Evolutionary conservation across 2,113 vertebrate species (phyloP), one percentile per base, ranked within the genome.

Genomic region (Actenoides lindsayi): DNA sequence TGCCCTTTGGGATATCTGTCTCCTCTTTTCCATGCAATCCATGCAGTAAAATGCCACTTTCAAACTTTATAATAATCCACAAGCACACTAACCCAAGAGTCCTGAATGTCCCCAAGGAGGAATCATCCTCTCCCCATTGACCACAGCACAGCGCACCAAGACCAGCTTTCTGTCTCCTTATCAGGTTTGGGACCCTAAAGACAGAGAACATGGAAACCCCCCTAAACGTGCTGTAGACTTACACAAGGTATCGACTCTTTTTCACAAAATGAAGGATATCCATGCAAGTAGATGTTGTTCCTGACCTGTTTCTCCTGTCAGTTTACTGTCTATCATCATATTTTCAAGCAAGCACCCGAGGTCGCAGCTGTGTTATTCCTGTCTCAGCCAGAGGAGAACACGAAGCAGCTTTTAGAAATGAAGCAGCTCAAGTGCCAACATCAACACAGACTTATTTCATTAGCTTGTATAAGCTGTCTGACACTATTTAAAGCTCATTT

Each of bases 321-420:
- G 15, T 50, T 94, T 54, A n/a, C 54, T 54, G n/a, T 28, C 51
- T 53, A 24, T 73, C 65, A 37, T 33, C 27, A 11, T 23, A 48
- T 48, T 27, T 87, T 24, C 70, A 84, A 80, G 67, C 14, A 33
- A 71, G 48, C 1, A n/a, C 25, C 41, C 2, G 2, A 12, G 70
- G 56, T 68, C 0, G 0, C 13, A 41, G 53, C 39, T 9, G 7
- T 0, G 1, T 84, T 67, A 28, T 50, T 59, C 65, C 69, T 4
- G 0, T 57, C 56, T 56, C 60, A 84, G 80, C 0, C 16, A 1
- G 42, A 1, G 1, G 21, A 79, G 65, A 87, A 83, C 39, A 63
- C 0, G 1, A 3, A 84, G 39, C 27, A 85, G 59, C 41, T 59
- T 85, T 78, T 15, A 59, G 65, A 84, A 84, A 67, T 0, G 23